A percentile compares a stretch with the other conserved stretches of the same genome.
Evolutionary conservation across 1,140 invertebrate genomes (phyloP).

Genomic region (Holcopasites calliopsidis): DNA sequence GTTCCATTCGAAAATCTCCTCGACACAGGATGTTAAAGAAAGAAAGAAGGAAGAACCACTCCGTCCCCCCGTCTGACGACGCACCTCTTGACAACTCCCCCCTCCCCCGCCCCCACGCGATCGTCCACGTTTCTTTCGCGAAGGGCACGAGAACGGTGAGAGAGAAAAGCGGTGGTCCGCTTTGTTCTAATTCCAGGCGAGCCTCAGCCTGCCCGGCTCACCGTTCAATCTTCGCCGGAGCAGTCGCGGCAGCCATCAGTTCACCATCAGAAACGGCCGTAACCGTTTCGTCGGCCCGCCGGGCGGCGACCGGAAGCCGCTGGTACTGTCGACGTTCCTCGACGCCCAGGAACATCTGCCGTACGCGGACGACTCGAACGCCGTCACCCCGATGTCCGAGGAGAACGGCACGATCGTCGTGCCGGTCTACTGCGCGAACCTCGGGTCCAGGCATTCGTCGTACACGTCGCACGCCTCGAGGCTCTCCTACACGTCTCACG

Average conservation of each 20-base stretch:
- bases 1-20: no score
- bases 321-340: conserved; percentile 95
- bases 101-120: no score
- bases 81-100: not conserved
- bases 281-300: conserved; percentile 83
- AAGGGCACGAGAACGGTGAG: conserved; percentile 28
- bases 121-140: not conserved
- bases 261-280: conserved; percentile 91
- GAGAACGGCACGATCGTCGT: conserved; percentile 97
- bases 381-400: conserved; percentile 98
- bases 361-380: conserved; percentile 98
- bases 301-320: conserved; percentile 93
- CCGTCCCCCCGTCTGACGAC: not conserved
- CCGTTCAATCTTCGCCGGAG: conserved; percentile 95
- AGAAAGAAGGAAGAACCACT: not conserved
- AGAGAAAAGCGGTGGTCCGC: conserved; percentile 61
- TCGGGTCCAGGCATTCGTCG: conserved; percentile 93
- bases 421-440: conserved; percentile 91
- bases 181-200: conserved; percentile 85
- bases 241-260: conserved; percentile 94
- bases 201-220: conserved; percentile 96
- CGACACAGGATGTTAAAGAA: no score
- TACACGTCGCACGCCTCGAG: conserved; percentile 96
- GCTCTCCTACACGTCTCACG: conserved; percentile 95
- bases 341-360: conserved; percentile 98